Evolutionary conservation across 2,797 vertebrate genomes (phyloP), one percentile per base, ranked within the genome.

Genomic region (Toxotes lorentzi): DNA sequence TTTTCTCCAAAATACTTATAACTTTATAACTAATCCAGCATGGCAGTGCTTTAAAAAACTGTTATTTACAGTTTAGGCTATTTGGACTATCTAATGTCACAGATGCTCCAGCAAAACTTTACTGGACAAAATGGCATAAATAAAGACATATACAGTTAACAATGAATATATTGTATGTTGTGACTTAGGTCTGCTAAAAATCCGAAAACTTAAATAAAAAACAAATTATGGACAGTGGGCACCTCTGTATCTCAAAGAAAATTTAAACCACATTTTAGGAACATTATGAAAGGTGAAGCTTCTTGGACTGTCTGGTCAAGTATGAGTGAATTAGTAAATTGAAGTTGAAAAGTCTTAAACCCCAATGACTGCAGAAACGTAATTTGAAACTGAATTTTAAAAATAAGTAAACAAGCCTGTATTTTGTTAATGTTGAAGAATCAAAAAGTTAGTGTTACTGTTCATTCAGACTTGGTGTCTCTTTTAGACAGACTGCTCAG

Each of bases 381-480:
- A 30, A 30, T 30, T 30, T n/a, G n/a, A 53, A 27, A 53, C 5
- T 51, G 11, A 54, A 40, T 21, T 34, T 17, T 30, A 24, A 59
- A 27, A 45, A 50, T 7, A 47, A 56, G 7, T n/a, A 41, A 12
- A 57, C 34, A 4, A 34, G 38, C 56, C 11, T 47, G 27, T 19
- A n/a, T n/a, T 73, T 23, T 9, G n/a, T 38, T 24, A 6, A 57
- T 21, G 40, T 13, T 19, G 27, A 11, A 48, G 35, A 58, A n/a
- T 35, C 9, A 81, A 73, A 63, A 73, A 60, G 62, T 81, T 54
- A 27, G 63, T 4, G 5, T 35, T 24, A 11, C 24, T 60, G 65
- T 27, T 67, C 38, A 23, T 45, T 50, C 76, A 85, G 87, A 89
- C 86, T 87, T 23, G 1, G 58, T 57, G 84, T 86, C 79, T 86